phyloP scores from a whole-genome alignment of 2,888 invertebrate genomes.

The Cacoxenus indagator region DNA sequence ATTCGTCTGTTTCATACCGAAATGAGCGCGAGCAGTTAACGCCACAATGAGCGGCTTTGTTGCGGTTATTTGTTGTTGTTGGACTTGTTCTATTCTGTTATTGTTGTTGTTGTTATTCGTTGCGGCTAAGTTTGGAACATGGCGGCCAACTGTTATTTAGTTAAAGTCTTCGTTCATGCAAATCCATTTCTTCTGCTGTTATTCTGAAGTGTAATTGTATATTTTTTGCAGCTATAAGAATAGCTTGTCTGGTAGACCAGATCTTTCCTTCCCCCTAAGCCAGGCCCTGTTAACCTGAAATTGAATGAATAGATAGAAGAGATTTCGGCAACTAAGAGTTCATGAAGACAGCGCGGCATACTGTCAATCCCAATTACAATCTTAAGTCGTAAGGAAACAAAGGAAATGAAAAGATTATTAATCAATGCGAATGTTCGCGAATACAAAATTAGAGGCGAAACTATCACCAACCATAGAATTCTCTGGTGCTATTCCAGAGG shows the following conservation, averaged over 20 bases:
- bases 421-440: too few relatives aligned
- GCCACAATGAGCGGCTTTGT: neutral
- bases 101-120: neutral
- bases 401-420: too few relatives aligned
- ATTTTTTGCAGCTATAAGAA: neutral
- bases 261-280: neutral
- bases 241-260: neutral
- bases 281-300: too few relatives aligned
- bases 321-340: too few relatives aligned
- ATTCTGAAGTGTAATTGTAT: slow-evolving; percentile 3
- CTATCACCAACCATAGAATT: too few relatives aligned
- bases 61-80: neutral
- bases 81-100: neutral
- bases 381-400: too few relatives aligned
- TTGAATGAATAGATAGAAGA: too few relatives aligned
- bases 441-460: too few relatives aligned
- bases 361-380: too few relatives aligned
- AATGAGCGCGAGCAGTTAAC: slow-evolving; percentile 13
- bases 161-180: neutral
- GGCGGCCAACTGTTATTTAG: neutral
- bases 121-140: neutral
- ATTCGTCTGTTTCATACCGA: slow-evolving; percentile 12
- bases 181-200: neutral
- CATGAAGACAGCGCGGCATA: too few relatives aligned
- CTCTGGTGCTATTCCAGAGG: too few relatives aligned